phyloP scores from a whole-genome alignment of 1,140 invertebrate species.

The Latrodectus geometricus region DNA sequence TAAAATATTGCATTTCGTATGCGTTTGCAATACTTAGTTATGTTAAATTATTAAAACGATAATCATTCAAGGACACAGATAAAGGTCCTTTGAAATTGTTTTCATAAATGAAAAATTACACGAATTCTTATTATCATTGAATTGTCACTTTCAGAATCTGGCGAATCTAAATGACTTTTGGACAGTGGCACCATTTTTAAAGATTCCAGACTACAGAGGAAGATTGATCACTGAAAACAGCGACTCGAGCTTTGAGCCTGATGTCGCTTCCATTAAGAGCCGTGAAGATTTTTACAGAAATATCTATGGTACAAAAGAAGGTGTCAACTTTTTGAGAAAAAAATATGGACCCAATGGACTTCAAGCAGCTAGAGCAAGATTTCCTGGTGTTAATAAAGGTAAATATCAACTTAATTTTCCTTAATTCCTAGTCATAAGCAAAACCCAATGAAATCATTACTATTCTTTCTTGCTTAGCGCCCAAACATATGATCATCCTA shows the following conservation, averaged over 20 bases:
- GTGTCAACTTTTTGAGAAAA: constrained; percentile 20
- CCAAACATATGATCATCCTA: neutral
- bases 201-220: neutral
- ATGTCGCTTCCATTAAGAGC: neutral
- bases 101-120: too few species aligned
- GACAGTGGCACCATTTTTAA: neutral
- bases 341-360: constrained; percentile 45
- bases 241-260: neutral
- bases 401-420: neutral
- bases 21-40: too few species aligned
- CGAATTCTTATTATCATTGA: neutral
- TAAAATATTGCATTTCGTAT: too few species aligned
- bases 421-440: too few species aligned
- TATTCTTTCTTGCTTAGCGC: too few species aligned
- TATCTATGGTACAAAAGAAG: constrained; percentile 52
- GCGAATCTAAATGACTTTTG: neutral
- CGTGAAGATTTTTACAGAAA: constrained; percentile 22
- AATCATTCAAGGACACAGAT: too few species aligned
- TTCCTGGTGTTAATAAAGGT: constrained; percentile 15
- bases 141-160: neutral
- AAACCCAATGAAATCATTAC: too few species aligned
- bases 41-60: too few species aligned
- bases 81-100: too few species aligned
- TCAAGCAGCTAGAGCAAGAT: constrained; percentile 30
- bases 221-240: neutral